These are phyloP conservation scores for Hypolimnas misippus DNA, from an alignment of 2,888 invertebrate genomes.

Conservation along the genomic window DNA sequence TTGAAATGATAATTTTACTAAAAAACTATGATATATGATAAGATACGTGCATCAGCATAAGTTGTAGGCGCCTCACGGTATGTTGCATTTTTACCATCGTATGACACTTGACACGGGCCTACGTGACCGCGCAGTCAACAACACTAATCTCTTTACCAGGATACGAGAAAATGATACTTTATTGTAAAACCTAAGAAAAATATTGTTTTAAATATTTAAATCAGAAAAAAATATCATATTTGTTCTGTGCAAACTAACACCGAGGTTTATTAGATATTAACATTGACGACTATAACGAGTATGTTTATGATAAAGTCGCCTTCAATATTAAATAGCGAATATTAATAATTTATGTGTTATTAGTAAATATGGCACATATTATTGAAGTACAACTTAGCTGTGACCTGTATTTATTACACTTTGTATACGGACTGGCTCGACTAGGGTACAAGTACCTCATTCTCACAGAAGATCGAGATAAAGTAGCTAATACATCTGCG, in stretches of 20 bases:
- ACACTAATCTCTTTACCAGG: slow-evolving; percentile 26
- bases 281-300: too few species aligned
- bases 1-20: not conserved
- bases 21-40: not conserved
- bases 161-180: slow-evolving; percentile 12
- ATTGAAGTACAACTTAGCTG: too few species aligned
- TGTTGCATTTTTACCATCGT: slow-evolving; percentile 13
- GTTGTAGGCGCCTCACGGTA: slow-evolving; percentile 2
- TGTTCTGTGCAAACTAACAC: not conserved
- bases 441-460: too few species aligned
- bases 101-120: slow-evolving; percentile 26
- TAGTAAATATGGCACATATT: too few species aligned
- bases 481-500: too few species aligned
- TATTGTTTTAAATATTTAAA: not conserved
- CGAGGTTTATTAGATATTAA: too few species aligned
- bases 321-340: too few species aligned
- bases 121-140: slow-evolving; percentile 29
- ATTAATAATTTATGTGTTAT: too few species aligned
- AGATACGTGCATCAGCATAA: not conserved
- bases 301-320: too few species aligned
- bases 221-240: slow-evolving; percentile 4
- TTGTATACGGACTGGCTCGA: too few species aligned
- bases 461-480: too few species aligned
- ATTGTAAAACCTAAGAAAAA: not conserved
- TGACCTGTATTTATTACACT: too few species aligned